Conservation (phyloP, 2,797 vertebrate species). For the Ficedula albicollis region DNA sequence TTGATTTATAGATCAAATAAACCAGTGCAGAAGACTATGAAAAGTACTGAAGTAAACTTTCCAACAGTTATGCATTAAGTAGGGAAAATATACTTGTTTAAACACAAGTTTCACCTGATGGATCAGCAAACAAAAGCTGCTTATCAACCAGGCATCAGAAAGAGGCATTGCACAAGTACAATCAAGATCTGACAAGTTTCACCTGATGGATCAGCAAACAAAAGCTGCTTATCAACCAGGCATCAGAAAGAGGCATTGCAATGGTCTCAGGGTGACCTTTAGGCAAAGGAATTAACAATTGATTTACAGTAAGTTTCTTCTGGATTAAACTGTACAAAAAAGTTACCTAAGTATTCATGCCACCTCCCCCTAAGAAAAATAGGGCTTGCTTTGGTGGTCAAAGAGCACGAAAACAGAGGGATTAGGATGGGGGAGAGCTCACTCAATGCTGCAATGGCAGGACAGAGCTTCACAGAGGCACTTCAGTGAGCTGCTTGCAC, state of each 20-base stretch:
- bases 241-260: no score
- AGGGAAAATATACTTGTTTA: neutral
- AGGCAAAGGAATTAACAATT: neutral
- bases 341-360: fast-evolving
- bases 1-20: neutral
- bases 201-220: no score
- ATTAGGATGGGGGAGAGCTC: neutral
- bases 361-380: neutral
- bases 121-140: conserved; percentile 18
- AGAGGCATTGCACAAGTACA: neutral
- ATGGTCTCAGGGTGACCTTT: neutral
- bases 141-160: conserved; percentile 12
- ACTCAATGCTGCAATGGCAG: fast-evolving
- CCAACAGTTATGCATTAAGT: neutral
- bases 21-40: neutral
- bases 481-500: neutral
- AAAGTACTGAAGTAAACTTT: neutral
- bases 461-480: neutral
- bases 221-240: no score
- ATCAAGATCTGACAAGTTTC: neutral
- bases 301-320: neutral
- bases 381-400: neutral
- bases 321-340: neutral
- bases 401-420: neutral
- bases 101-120: neutral